Evolutionary conservation across 2,113 vertebrate species (phyloP).

Genomic region (Turdus rufiventris): DNA sequence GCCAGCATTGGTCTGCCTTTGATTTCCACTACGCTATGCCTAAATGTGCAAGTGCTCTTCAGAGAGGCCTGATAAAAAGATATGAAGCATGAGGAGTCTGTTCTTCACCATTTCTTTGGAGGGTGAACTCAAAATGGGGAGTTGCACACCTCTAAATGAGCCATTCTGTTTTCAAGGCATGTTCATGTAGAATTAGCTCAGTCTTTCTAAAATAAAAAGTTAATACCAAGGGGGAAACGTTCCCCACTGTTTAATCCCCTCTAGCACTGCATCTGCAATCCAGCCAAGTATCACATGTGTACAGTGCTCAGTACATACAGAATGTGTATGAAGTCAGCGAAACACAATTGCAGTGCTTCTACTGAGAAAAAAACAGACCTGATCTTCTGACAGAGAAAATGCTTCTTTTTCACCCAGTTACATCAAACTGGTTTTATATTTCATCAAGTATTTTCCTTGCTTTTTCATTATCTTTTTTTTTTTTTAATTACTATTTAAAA

Average conservation of each 20-base stretch:
- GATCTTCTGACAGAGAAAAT: slow-evolving; percentile 46
- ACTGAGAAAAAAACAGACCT: not conserved
- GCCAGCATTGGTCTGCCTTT: slow-evolving; percentile 49
- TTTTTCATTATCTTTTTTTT: not conserved
- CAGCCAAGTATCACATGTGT: slow-evolving; percentile 41
- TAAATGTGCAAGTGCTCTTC: not conserved
- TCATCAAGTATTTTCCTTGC: not conserved
- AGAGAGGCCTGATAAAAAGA: not conserved
- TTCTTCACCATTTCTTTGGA: not conserved
- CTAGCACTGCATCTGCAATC: slow-evolving; percentile 25
- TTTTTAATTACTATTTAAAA: slow-evolving; percentile 22
- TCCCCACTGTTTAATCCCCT: not conserved
- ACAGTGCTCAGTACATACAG: not conserved
- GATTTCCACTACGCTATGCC: slow-evolving; percentile 30
- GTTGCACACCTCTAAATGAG: not conserved
- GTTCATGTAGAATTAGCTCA: not conserved
- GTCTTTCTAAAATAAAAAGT: not conserved
- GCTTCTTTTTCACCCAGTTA: not conserved
- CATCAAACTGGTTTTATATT: not conserved
- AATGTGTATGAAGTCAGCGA: slow-evolving; percentile 46
- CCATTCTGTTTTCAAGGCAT: not conserved
- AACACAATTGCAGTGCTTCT: slow-evolving; percentile 11
- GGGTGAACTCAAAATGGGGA: not conserved
- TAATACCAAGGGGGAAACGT: not conserved
- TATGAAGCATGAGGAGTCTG: not conserved